phyloP scores from a whole-genome alignment of 2,113 vertebrate species.

The Chlorodrepanis virens region DNA sequence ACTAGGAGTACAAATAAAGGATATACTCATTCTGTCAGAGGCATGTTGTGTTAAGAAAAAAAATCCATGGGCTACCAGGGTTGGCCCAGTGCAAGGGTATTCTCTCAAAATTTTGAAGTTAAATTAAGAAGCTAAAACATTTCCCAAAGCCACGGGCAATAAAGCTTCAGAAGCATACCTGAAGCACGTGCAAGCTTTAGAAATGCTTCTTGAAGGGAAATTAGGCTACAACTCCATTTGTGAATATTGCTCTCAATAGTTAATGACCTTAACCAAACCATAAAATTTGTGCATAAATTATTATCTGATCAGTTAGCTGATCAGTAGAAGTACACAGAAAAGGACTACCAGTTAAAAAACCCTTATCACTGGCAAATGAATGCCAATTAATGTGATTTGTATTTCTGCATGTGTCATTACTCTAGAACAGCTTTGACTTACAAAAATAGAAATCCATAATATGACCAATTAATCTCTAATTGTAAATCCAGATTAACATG shows the following conservation, averaged over 20 bases:
- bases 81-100: not conserved
- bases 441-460: not conserved
- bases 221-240: not conserved
- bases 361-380: not conserved
- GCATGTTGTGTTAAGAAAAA: not conserved
- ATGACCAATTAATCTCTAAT: conserved; percentile 2
- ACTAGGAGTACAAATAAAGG: not conserved
- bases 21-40: not conserved
- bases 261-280: not conserved
- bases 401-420: conserved; percentile 6
- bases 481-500: not conserved
- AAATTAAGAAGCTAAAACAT: not conserved
- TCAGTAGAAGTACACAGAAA: not conserved
- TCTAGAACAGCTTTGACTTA: not conserved
- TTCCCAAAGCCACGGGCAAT: not conserved
- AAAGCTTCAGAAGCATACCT: not conserved
- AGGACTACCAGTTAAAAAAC: not conserved
- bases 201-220: not conserved
- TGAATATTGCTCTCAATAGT: not conserved
- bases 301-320: not conserved
- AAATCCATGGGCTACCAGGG: not conserved
- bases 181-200: not conserved
- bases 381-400: not conserved
- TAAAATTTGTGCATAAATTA: not conserved
- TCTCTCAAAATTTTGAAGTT: not conserved